Evolutionary conservation across 2,888 invertebrate species (phyloP).

Genomic region (Muscina levida): DNA sequence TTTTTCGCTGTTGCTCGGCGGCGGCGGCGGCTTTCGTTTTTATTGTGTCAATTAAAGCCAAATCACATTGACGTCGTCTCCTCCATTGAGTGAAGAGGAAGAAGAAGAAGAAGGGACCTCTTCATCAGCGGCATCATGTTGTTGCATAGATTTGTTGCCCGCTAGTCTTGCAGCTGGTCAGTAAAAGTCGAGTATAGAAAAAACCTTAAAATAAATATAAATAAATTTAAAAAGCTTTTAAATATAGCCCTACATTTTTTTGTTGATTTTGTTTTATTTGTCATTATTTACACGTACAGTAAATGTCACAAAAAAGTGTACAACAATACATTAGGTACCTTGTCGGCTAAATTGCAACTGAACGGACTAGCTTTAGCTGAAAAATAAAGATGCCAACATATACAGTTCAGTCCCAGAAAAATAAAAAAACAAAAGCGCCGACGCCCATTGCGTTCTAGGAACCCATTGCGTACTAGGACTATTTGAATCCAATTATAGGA

Average conservation of each 20-base stretch:
- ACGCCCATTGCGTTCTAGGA: no score
- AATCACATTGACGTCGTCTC: slow-evolving; percentile 39
- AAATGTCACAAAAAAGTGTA: no score
- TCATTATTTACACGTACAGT: no score
- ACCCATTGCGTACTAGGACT: no score
- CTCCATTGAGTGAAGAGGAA: not conserved
- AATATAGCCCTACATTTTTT: no score
- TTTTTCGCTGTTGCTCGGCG: not conserved
- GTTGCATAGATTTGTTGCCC: slow-evolving; percentile 53
- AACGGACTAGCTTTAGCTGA: no score
- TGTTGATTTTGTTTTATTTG: not conserved
- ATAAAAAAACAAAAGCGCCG: no score
- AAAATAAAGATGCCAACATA: no score
- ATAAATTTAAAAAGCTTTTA: not conserved
- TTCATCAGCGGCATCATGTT: slow-evolving; percentile 49
- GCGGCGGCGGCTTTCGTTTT: not conserved
- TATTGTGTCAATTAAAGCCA: slow-evolving; percentile 1
- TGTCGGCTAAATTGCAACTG: no score
- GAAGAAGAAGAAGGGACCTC: slow-evolving; percentile 29
- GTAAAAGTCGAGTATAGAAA: slow-evolving; percentile 28
- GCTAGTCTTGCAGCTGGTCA: slow-evolving; percentile 48
- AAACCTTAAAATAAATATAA: not conserved
- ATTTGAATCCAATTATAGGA: no score
- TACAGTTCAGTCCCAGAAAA: no score
- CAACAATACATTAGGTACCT: no score